Evolutionary conservation across 1,140 invertebrate genomes (phyloP), one percentile per base, ranked within the genome.

Genomic region (Hypsibius dujardini): DNA sequence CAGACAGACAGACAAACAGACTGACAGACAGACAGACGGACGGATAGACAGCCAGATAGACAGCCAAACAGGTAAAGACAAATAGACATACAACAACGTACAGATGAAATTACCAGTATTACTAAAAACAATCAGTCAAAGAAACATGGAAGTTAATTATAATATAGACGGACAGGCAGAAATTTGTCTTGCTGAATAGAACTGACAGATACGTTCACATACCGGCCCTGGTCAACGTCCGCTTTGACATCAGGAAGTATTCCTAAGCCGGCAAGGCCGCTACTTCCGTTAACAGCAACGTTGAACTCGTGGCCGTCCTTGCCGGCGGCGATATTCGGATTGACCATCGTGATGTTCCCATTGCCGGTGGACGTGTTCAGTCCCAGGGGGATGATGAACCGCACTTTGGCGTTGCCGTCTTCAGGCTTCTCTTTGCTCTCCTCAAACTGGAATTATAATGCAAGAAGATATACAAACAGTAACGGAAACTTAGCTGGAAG

Each of bases 321-420:
- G 42, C 45, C 62, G 3, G 12, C 12, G 12, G 62, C 62, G 45
- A 67, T 67, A 42, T 45, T 42, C 12, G 62, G 62, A 42, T 67
- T 67, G 42, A 67, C 45, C 12, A 67, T 12, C 62, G 62, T 67
- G 42, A 67, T 67, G 62, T 67, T 12, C 3, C 62, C 62, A 42
- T 12, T 42, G 12, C 62, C 62, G 12, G 62, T 15, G 3, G 62
- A 7, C 3, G 62, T 15, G 42, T 42, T 42, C 12, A 67, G 62
- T 15, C 12, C 12, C 12, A 67, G 45, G 45, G 62, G 62, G 3
- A 67, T 3, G 12, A 67, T 42, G 42, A 67, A 67, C 3, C 12
- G 42, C 62, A 67, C 62, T 67, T 67, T 67, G 12, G 62, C 12
- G 62, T 67, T 67, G 12, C 62, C 42, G 62, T 67, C 62, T 45